Evolutionary conservation across 2,113 vertebrate species (phyloP).

Genomic region (Nettapus auritus): DNA sequence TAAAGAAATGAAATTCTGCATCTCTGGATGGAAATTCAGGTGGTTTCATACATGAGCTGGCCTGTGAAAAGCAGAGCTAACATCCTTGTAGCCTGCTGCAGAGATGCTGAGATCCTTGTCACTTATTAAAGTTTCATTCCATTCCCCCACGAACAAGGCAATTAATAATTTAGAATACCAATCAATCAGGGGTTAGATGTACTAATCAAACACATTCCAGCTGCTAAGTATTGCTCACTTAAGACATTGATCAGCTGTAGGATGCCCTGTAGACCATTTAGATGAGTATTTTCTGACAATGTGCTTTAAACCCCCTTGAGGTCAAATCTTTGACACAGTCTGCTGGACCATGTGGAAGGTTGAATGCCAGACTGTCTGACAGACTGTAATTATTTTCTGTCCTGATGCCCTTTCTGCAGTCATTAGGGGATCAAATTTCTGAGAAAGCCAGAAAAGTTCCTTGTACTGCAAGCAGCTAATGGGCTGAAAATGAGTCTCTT

Average conservation of each 20-base stretch:
- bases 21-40: not conserved
- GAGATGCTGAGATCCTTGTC: conserved; percentile 42
- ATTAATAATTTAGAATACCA: conserved; percentile 78
- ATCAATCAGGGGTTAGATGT: conserved; percentile 71
- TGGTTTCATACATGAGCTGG: fast-evolving
- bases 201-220: conserved; percentile 70
- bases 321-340: conserved; percentile 78
- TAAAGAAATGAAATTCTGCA: not conserved
- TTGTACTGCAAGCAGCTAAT: conserved; percentile 39
- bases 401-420: conserved; percentile 59
- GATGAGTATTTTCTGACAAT: conserved; percentile 61
- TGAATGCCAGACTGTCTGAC: conserved; percentile 74
- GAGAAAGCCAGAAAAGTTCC: conserved; percentile 64
- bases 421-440: conserved; percentile 71
- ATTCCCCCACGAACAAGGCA: conserved; percentile 67
- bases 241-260: conserved; percentile 72
- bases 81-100: not conserved
- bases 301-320: conserved; percentile 67
- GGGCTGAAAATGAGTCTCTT: conserved; percentile 60
- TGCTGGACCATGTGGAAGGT: conserved; percentile 74
- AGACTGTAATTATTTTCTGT: conserved; percentile 76
- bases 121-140: conserved; percentile 68
- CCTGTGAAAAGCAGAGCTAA: not conserved
- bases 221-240: conserved; percentile 73
- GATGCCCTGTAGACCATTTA: conserved; percentile 65